Base-by-base conservation (phyloP, 2,797 vertebrate species). In the Chaetophractus vellerosus region DNA sequence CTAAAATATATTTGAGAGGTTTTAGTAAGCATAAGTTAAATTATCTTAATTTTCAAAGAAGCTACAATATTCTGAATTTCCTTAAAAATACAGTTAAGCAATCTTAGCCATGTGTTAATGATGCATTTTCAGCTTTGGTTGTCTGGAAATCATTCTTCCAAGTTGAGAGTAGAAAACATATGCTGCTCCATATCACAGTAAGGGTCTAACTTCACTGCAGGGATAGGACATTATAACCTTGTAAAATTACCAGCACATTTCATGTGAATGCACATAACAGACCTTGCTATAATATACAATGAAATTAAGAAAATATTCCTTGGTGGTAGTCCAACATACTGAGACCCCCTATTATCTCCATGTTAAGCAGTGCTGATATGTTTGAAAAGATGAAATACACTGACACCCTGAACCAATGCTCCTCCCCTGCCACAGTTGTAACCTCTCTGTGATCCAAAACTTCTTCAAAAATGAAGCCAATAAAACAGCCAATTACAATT, bases 331-430 rank as follows among this genome's bases (percentile, higher is more conserved):
- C 45, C 19, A 28, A 12, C 0, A 2, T 21, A 23, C 45, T 31
- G 36, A 50, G n/a, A 66, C 15, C 72, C 19, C 18, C 45, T 64
- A 19, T 83, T 63, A 72, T 76, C 64, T 82, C 38, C 64, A 36
- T 50, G 52, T 36, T 74, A 61, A 88, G 41, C 15, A 48, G 31
- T 14, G 38, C 36, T 63, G 83, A 57, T 23, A 16, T 88, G 28
- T 52, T 88, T 52, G 79, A 89, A 71, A n/a, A 88, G 28, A 75
- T 82, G 64, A 79, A 87, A 71, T 31, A 41, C 21, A 92, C 45
- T 45, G 45, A 45, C 45, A 45, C 45, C 45, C 45, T 45, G 45
- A 5, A 45, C 7, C 45, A 45, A 45, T 9, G 45, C 5, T 45
- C 45, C 10, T 45, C 45, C 45, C 5, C 5, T 45, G 45, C 45